phyloP scores from a whole-genome alignment of 2,113 vertebrate species.

The Macheiramphus alcinus region DNA sequence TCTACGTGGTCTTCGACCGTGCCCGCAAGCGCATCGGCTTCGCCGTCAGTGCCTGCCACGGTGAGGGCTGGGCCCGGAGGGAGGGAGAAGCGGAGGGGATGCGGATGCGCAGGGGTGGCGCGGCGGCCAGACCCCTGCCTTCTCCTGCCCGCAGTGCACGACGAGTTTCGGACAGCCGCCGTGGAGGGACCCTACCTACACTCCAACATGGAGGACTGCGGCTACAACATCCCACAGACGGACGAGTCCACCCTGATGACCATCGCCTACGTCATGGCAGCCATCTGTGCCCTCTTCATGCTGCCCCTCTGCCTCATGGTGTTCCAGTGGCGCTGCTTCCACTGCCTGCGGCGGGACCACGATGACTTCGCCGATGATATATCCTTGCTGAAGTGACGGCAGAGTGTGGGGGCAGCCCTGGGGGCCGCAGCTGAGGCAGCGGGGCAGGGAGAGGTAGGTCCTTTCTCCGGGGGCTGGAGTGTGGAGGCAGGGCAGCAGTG shows the following conservation, averaged over 20 bases:
- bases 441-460: background rate
- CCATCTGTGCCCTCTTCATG: conserved; percentile 98
- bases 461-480: background rate
- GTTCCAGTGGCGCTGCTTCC: conserved; percentile 96
- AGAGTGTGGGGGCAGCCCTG: background rate
- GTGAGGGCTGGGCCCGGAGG: conserved; percentile 66
- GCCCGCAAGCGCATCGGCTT: conserved; percentile 92
- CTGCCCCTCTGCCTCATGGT: conserved; percentile 97
- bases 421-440: background rate
- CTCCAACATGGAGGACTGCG: conserved; percentile 91
- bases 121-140: background rate
- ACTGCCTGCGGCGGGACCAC: conserved; percentile 83
- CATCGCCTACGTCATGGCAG: conserved; percentile 98
- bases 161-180: conserved; percentile 87
- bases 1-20: conserved; percentile 95
- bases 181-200: conserved; percentile 90
- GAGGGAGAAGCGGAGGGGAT: rapidly evolving
- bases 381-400: conserved; percentile 88
- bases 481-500: background rate
- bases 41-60: conserved; percentile 93
- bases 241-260: conserved; percentile 99
- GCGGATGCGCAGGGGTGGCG: rapidly evolving
- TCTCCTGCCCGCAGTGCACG: conserved; percentile 76
- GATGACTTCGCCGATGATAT: conserved; percentile 95
- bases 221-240: conserved; percentile 97